Percentiles rank a stretch among this genome's conserved stretches.
These are phyloP conservation scores for Grallaria varia DNA, from an alignment of 2,113 vertebrate genomes.

Conservation along the genomic window DNA sequence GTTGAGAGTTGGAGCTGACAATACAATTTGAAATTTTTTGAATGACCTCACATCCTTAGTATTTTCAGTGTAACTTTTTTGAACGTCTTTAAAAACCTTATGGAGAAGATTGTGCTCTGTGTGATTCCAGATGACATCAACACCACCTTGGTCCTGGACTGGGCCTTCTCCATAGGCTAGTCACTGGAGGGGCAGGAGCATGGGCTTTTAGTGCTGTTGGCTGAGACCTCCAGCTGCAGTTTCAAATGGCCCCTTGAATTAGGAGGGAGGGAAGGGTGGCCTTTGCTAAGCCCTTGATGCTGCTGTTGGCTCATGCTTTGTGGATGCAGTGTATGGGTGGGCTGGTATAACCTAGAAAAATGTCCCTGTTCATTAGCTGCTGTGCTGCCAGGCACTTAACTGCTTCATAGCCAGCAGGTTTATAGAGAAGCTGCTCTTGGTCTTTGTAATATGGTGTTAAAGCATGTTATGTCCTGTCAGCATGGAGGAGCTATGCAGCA, in stretches of 20 bases:
- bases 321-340: neutral
- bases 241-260: neutral
- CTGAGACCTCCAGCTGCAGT: fast-evolving
- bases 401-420: neutral
- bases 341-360: neutral
- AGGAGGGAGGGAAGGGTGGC: neutral
- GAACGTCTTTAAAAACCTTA: neutral
- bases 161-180: neutral
- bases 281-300: neutral
- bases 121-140: no score
- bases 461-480: neutral
- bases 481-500: neutral
- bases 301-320: neutral
- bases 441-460: neutral
- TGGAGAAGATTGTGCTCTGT: neutral
- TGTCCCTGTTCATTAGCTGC: neutral
- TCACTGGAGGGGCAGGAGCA: neutral
- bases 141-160: neutral
- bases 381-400: neutral
- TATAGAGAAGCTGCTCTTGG: neutral
- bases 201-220: neutral
- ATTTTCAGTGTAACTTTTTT: neutral
- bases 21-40: neutral
- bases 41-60: neutral
- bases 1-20: neutral